A percentile compares a stretch with the other conserved stretches of the same genome.
phyloP scores from a whole-genome alignment of 1,140 invertebrate genomes.

The Conus betulinus region DNA sequence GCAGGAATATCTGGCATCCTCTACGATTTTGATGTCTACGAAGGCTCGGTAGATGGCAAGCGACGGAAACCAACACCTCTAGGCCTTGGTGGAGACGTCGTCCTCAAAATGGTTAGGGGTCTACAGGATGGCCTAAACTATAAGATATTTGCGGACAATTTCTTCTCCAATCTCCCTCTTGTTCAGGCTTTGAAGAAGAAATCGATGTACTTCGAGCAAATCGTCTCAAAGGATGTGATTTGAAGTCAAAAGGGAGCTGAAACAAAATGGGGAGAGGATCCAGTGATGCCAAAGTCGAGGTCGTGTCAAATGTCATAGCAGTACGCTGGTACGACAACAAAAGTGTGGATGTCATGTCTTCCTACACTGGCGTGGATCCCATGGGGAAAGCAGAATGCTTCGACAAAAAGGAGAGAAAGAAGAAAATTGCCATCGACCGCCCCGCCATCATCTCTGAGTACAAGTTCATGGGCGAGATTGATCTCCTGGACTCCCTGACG shows the following conservation, averaged over 20 bases:
- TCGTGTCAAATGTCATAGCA: conserved; percentile 29
- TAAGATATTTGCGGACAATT: conserved; percentile 44
- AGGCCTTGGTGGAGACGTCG: conserved; percentile 40
- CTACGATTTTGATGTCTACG: conserved; percentile 53
- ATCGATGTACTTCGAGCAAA: conserved; percentile 38
- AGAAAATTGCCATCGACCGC: too few species aligned
- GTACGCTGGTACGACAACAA: conserved; percentile 47
- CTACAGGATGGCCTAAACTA: conserved; percentile 11
- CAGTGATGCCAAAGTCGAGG: conserved; percentile 22
- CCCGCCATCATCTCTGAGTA: too few species aligned
- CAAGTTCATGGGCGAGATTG: too few species aligned
- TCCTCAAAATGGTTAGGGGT: conserved; percentile 22
- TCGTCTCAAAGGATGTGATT: conserved; percentile 27
- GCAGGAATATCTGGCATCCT: conserved; percentile 33
- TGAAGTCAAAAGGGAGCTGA: conserved; percentile 49
- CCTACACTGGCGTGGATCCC: too few species aligned
- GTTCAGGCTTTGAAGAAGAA: conserved; percentile 37
- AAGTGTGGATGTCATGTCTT: conserved; percentile 37
- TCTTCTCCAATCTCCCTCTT: conserved; percentile 42
- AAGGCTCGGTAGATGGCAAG: conserved; percentile 47
- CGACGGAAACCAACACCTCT: neutral
- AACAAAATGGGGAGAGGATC: conserved; percentile 36
- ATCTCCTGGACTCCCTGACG: too few species aligned
- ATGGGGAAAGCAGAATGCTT: too few species aligned
- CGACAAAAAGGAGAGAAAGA: too few species aligned